Evolutionary conservation across 2,888 invertebrate species (phyloP).

Genomic region (Harpalus rufipes): DNA sequence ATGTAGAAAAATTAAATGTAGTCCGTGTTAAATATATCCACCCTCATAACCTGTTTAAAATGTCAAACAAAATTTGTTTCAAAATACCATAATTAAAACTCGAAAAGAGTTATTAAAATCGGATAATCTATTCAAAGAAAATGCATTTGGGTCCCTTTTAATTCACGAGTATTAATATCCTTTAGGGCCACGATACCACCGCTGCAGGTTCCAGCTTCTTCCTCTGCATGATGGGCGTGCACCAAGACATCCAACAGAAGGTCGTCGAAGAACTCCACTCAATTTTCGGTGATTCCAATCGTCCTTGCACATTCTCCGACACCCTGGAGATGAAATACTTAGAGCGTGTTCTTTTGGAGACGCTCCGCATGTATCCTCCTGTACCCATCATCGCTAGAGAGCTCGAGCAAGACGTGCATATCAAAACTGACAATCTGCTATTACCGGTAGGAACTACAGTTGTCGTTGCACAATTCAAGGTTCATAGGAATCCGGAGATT

Average conservation of each 20-base stretch:
- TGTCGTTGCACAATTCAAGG: slow-evolving; percentile 82
- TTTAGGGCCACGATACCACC: slow-evolving; percentile 88
- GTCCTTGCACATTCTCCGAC: slow-evolving; percentile 88
- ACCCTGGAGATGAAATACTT: slow-evolving; percentile 92
- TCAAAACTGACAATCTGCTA: not conserved
- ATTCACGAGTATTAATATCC: not conserved
- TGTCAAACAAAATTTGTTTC: too few species aligned
- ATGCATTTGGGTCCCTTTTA: too few species aligned
- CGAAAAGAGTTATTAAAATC: too few species aligned
- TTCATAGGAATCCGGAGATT: slow-evolving; percentile 84
- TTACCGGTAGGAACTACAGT: slow-evolving; percentile 86
- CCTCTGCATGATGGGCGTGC: slow-evolving; percentile 87
- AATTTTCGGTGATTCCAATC: slow-evolving; percentile 87
- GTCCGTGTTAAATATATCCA: too few species aligned
- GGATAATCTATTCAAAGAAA: too few species aligned
- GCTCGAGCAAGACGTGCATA: slow-evolving; percentile 81
- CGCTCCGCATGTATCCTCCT: slow-evolving; percentile 88
- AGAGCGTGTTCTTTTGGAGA: slow-evolving; percentile 90
- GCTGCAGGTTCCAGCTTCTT: slow-evolving; percentile 91
- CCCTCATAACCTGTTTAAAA: too few species aligned
- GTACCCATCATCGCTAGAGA: slow-evolving; percentile 88
- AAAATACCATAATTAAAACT: too few species aligned
- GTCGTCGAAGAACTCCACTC: slow-evolving; percentile 86
- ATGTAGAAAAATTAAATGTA: too few species aligned
- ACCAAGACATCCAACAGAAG: slow-evolving; percentile 86